Evolutionary conservation across 1,140 invertebrate genomes (phyloP), one percentile per base, ranked within the genome.

Genomic region (Limonius californicus): DNA sequence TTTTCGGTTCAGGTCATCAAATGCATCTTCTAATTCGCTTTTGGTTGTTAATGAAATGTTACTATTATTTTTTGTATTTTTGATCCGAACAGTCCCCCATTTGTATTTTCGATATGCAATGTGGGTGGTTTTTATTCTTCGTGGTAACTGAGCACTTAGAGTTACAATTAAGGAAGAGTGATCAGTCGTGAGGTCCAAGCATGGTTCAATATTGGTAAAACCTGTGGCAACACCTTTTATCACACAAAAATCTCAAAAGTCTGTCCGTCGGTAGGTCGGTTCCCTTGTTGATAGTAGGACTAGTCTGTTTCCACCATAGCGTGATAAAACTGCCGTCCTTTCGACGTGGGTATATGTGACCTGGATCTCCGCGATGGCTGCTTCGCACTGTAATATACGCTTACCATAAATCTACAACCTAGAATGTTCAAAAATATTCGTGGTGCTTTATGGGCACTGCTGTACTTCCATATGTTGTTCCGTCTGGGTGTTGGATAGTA

Each of bases 341-440:
- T 76, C 9, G 74, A 58, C 14, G 62, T 72, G 1, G 35, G 54
- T n/a, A 21, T n/a, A 6, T 54, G 9, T n/a, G 74, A 56, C 63
- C 77, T 74, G 1, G 74, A 79, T 0, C 75, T 76, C 78, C 76
- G 79, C 27, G 63, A 57, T 8, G 62, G 65, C 35, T 78, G 72
- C 67, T 80, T 79, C 12, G 74, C 74, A 60, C 79, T 80, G 9
- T 70, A 79, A 54, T 80, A 74, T 0, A 76, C 76, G 8, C 73
- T 75, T 1, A 65, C 70, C 19, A 79, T 67, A 61, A 77, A 78
- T 54, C 66, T 63, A 7, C 57, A 42, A 6, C 76, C 76, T 14
- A 80, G 57, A 0, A 59, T 63, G 14, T 65, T 61, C 54, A 80
- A 72, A 43, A 72, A 73, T 18, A n/a, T 43, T 57, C 30, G 7